Base-by-base conservation (phyloP, 2,113 vertebrate genomes). In the Crocuta crocuta region DNA sequence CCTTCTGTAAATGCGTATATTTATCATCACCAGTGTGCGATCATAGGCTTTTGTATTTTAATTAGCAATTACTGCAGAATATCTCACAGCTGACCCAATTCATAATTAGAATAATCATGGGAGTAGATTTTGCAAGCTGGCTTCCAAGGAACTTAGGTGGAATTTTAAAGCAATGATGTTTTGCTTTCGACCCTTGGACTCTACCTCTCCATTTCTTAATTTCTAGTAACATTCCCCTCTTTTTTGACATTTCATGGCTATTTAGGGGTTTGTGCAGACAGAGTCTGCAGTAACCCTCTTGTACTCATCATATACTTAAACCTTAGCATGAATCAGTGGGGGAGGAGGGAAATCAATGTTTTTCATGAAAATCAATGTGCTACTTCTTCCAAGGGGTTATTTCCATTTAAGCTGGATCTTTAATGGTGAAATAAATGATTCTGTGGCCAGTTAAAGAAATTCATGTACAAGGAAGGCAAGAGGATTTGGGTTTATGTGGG, bases 361-460 rank as follows among this genome's bases (percentile, higher is more conserved):
- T 93, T 96, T 93, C 87, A 90, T 95, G 84, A 91, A 97, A 94
- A 98, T 97, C 91, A 91, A 82, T 83, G 50, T 35, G 39, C 85
- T 94, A 3, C 88, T 96, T 97, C 94, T 97, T 97, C 76, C 68
- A 97, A 80, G 76, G 65, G 58, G 26, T 92, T 97, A 78, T 96
- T 97, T 95, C 85, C 61, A 71, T 89, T 89, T 94, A 96, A 94
- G 76, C 66, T 24, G 53, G 31, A 92, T 93, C 58, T 87, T 87
- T 88, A 92, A 84, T 93, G 65, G 92, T 55, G 81, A 94, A 96
- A 82, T 76, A 94, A 97, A 96, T 58, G 91, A 92, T 58, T 89
- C 50, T 95, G 92, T 83, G 74, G 24, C 87, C 96, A 95, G 70
- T 81, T 92, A 93, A 91, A 92, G 65, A 31, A 97, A 81, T 81